phyloP scores from a whole-genome alignment of 2,797 vertebrate genomes.

The Phalloptychus januarius region DNA sequence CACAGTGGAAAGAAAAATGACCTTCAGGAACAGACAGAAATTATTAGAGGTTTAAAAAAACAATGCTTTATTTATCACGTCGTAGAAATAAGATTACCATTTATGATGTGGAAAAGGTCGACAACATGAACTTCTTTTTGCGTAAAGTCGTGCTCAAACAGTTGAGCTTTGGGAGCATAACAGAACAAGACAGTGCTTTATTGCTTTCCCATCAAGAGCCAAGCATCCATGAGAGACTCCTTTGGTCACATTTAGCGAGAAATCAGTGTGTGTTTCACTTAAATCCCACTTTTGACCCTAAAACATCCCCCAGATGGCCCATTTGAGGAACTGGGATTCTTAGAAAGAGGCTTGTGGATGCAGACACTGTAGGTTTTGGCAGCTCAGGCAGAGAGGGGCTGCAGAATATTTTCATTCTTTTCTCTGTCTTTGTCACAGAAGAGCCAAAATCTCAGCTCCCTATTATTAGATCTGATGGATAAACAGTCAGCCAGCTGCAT shows the following conservation, averaged over 20 bases:
- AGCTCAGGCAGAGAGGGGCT: conserved; percentile 22
- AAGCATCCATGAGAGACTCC: conserved; percentile 7
- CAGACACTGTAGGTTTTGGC: conserved; percentile 63
- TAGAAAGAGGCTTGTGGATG: conserved; percentile 70
- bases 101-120: not conserved
- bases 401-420: conserved; percentile 24
- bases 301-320: conserved; percentile 43
- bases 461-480: conserved; percentile 57
- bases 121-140: not conserved
- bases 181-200: not conserved
- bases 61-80: conserved; percentile 31
- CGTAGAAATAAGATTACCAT: conserved; percentile 31
- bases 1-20: conserved; percentile 27
- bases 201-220: not conserved
- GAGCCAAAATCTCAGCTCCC: conserved; percentile 56
- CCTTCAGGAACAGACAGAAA: conserved; percentile 17
- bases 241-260: conserved; percentile 12
- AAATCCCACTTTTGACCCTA: conserved; percentile 49
- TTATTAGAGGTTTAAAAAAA: conserved; percentile 40
- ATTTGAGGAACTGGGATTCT: conserved; percentile 68
- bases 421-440: conserved; percentile 31
- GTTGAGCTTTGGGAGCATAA: conserved; percentile 2
- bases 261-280: conserved; percentile 31
- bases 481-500: conserved; percentile 30
- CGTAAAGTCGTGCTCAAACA: not conserved